A percentile compares a stretch with the other conserved stretches of the same genome.
phyloP scores from a whole-genome alignment of 2,888 invertebrate genomes.

The Quadroppia sp. region DNA sequence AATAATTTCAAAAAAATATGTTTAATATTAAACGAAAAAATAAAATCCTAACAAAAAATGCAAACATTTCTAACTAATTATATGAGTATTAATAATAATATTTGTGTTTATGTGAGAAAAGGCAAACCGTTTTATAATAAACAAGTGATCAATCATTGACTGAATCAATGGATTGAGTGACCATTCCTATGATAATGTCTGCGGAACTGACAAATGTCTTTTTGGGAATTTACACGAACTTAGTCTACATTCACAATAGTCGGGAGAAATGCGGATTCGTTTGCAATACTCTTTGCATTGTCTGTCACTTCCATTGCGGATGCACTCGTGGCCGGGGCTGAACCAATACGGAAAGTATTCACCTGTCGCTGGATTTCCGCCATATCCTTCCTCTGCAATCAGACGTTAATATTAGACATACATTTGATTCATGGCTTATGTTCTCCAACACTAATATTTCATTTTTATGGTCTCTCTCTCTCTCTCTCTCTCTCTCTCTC shows the following conservation, averaged over 20 bases:
- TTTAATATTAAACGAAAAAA: too few relatives aligned
- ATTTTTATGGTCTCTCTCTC: too few relatives aligned
- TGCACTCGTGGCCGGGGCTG: constrained; percentile 41
- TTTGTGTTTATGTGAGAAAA: too few relatives aligned
- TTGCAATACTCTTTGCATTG: constrained; percentile 41
- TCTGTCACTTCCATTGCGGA: constrained; percentile 39
- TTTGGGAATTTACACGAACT: constrained; percentile 42
- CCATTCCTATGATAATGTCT: background rate
- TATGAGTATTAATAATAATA: too few relatives aligned
- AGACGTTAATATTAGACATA: background rate
- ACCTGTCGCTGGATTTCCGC: constrained; percentile 41
- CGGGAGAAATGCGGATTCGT: constrained; percentile 38
- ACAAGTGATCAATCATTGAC: background rate
- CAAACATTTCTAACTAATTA: too few relatives aligned
- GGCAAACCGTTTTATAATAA: too few relatives aligned
- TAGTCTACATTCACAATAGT: constrained; percentile 38
- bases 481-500: too few relatives aligned
- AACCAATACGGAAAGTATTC: constrained; percentile 43
- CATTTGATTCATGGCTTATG: background rate
- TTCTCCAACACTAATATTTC: too few relatives aligned
- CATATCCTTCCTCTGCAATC: constrained; percentile 37
- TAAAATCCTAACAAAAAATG: too few relatives aligned
- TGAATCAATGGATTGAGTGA: too few relatives aligned
- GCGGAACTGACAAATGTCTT: constrained; percentile 37
- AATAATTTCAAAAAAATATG: too few relatives aligned